Conservation (phyloP, 2,888 invertebrate genomes). For the Parelbella ahira region DNA sequence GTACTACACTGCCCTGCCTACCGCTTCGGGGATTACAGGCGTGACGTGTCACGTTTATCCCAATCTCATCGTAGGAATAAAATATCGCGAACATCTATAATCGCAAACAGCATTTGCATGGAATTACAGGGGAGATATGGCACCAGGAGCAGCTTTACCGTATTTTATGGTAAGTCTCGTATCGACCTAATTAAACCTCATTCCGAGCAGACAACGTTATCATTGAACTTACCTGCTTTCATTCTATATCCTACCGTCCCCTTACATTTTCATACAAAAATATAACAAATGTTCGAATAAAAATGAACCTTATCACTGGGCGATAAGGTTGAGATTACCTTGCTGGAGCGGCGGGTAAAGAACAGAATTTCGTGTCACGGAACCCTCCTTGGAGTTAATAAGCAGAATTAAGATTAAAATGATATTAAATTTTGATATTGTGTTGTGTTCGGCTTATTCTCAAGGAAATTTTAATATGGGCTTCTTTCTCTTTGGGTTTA, state of each 20-base stretch:
- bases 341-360: too few species aligned
- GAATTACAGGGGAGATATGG: slow-evolving; percentile 17
- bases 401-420: slow-evolving; percentile 80
- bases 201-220: slow-evolving; percentile 63
- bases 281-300: too few species aligned
- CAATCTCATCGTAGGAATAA: too few species aligned
- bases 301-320: slow-evolving; percentile 22
- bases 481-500: slow-evolving; percentile 56
- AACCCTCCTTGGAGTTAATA: slow-evolving; percentile 73
- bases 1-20: too few species aligned
- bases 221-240: slow-evolving; percentile 75
- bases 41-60: too few species aligned
- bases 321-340: slow-evolving; percentile 35
- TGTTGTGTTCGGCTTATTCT: slow-evolving; percentile 76
- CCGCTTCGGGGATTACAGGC: too few species aligned
- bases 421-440: slow-evolving; percentile 81
- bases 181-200: slow-evolving; percentile 67
- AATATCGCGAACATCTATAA: too few species aligned
- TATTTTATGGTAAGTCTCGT: slow-evolving; percentile 41
- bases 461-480: slow-evolving; percentile 56
- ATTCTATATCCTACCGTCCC: slow-evolving; percentile 44
- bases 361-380: slow-evolving; percentile 40
- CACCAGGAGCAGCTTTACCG: slow-evolving; percentile 21
- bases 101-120: slow-evolving; percentile 21
- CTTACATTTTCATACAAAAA: slow-evolving; percentile 40